Percentiles rank a stretch among this genome's conserved stretches.
phyloP scores from a whole-genome alignment of 1,140 invertebrate genomes.

The Physella acuta region DNA sequence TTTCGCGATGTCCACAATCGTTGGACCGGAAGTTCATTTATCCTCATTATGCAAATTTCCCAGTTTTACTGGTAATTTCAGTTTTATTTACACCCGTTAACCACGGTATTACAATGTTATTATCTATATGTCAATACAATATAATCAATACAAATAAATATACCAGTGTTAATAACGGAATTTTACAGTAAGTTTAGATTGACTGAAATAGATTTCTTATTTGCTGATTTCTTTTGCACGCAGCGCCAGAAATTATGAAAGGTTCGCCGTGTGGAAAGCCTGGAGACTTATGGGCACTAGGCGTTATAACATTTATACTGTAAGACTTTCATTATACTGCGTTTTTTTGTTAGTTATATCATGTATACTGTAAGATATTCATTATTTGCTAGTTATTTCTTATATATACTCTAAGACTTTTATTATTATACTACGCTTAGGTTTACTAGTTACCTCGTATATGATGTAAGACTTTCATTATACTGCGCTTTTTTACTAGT shows the following conservation, averaged over 20 bases:
- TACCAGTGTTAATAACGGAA: not conserved
- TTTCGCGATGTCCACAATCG: conserved; percentile 4
- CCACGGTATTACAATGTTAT: not conserved
- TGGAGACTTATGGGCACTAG: conserved; percentile 11
- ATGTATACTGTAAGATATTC: conserved; percentile 6
- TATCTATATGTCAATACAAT: not conserved
- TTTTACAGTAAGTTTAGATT: too few relatives aligned
- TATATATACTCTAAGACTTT: not conserved
- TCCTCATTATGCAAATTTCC: not conserved
- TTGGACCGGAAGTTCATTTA: conserved; percentile 2
- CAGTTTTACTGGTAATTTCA: not conserved
- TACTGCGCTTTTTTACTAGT: not conserved
- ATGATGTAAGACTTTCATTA: not conserved
- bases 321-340: not conserved
- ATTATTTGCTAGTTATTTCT: not conserved
- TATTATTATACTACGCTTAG: not conserved
- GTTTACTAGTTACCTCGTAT: not conserved
- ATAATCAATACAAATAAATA: not conserved
- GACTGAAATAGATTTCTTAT: too few relatives aligned
- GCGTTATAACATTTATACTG: conserved; percentile 8
- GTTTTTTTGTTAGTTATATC: not conserved
- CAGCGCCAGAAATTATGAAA: conserved; percentile 14
- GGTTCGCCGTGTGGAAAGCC: not conserved
- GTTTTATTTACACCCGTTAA: not conserved
- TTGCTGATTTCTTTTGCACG: not conserved